A percentile compares a stretch with the other conserved stretches of the same genome.
phyloP scores from a whole-genome alignment of 2,888 invertebrate genomes.

The Macropis europaea region DNA sequence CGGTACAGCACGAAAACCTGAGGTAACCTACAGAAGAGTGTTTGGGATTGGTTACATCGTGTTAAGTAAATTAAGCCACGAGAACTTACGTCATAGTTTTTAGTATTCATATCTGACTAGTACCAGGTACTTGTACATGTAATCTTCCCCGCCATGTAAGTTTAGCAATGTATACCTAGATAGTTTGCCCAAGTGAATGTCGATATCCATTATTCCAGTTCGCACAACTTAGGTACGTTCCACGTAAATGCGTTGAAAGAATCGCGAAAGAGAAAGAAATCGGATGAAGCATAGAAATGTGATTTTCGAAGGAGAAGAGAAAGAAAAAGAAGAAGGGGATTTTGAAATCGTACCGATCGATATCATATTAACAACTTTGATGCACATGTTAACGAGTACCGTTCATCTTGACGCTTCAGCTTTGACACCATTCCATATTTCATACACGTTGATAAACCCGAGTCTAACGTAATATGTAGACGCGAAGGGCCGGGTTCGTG shows the following conservation, averaged over 20 bases:
- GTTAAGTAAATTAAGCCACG: slow-evolving; percentile 66
- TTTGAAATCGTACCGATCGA: not conserved
- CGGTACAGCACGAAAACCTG: slow-evolving; percentile 15
- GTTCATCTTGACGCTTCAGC: slow-evolving; percentile 22
- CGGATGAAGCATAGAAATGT: not conserved
- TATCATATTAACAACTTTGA: not conserved
- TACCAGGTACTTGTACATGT: slow-evolving; percentile 55
- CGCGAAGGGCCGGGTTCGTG: slow-evolving; percentile 15
- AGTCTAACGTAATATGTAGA: not conserved
- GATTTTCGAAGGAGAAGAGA: too few species aligned
- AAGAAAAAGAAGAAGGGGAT: too few species aligned
- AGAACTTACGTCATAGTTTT: slow-evolving; percentile 48
- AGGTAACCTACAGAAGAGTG: not conserved
- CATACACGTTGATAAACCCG: not conserved
- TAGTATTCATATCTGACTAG: slow-evolving; percentile 42
- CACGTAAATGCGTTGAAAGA: not conserved
- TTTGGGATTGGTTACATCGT: slow-evolving; percentile 48
- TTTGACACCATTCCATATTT: not conserved
- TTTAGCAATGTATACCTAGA: slow-evolving; percentile 44
- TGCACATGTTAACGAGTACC: not conserved
- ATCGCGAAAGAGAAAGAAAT: slow-evolving; percentile 1
- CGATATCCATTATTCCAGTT: slow-evolving; percentile 50
- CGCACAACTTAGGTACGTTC: slow-evolving; percentile 44
- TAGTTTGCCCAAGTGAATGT: slow-evolving; percentile 42
- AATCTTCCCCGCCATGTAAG: slow-evolving; percentile 48